Percentiles rank a stretch among this genome's conserved stretches.
These are phyloP conservation scores for Callyntrura sp. DNA, from an alignment of 2,888 invertebrate species.

Conservation along the genomic window DNA sequence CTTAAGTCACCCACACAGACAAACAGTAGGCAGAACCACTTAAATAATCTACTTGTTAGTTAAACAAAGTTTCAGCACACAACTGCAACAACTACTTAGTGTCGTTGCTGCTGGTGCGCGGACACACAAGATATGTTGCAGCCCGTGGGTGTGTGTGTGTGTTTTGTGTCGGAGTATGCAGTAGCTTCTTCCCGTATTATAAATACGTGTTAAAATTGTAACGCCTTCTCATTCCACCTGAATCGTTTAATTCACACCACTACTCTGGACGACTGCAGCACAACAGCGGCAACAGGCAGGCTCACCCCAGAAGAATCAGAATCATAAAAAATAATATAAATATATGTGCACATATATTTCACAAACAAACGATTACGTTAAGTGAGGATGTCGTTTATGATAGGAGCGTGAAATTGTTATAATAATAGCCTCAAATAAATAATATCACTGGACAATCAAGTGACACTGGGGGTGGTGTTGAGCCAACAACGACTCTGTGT, in stretches of 20 bases:
- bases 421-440: slow-evolving; percentile 43
- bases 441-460: slow-evolving; percentile 53
- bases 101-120: neutral
- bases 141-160: too few relatives aligned
- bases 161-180: too few relatives aligned
- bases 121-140: too few relatives aligned
- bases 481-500: neutral
- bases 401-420: slow-evolving; percentile 5
- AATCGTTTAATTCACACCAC: slow-evolving; percentile 49
- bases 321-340: slow-evolving; percentile 24
- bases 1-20: slow-evolving; percentile 56
- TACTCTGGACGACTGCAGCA: too few relatives aligned
- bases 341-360: slow-evolving; percentile 48
- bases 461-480: slow-evolving; percentile 25
- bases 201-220: too few relatives aligned
- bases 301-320: slow-evolving; percentile 33
- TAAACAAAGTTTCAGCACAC: too few relatives aligned
- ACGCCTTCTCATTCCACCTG: slow-evolving; percentile 48
- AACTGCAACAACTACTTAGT: neutral
- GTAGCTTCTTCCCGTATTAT: too few relatives aligned
- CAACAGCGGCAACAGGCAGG: too few relatives aligned
- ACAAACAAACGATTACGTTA: slow-evolving; percentile 56
- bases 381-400: slow-evolving; percentile 74
- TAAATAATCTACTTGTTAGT: slow-evolving; percentile 14
- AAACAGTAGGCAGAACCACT: too few relatives aligned